Base-by-base conservation (phyloP, 1,140 invertebrate genomes). In the Drusus annulatus region DNA sequence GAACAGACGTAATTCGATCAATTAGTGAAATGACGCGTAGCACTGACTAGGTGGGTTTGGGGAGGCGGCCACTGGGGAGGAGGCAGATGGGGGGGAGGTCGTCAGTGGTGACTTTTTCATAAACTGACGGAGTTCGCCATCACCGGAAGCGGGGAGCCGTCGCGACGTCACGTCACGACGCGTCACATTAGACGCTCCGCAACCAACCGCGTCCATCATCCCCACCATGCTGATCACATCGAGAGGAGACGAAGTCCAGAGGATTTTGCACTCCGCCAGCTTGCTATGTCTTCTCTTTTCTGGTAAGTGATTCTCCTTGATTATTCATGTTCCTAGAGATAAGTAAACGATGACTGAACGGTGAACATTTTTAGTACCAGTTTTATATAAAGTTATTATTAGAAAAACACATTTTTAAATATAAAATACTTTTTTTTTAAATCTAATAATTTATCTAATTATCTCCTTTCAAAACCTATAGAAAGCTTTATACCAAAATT, bases 11-110 rank as follows among this genome's bases (percentile, higher is more conserved):
- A 76, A 76, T 60, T 76, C 54, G 54, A 76, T 76, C 73, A 76
- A 76, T 76, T 76, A 76, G 73, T 60, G 73, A 76, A 76, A 76
- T 76, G 73, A 76, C 73, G 73, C 73, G 56, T 25, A 62, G 17
- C 19, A 16, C 25, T 58, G 54, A 28, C 25, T 17, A 21, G 73
- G 23, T 13, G 25, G 28, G 73, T 21, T 19, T 25, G 56, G 73
- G 73, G n/a, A 21, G 31, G 52, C 3, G 19, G 52, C 16, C 8
- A n/a, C 56, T 4, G n/a, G 50, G 10, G 5, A 28, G 71, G 68
- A 10, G 31, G 31, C 19, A 16, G 19, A 17, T 23, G 8, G 56
- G 17, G 7, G 17, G 56, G 0, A 60, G 3, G 36, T 21, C n/a
- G 56, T 60, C 17, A 23, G 56, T 17, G 19, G 23, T 45, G 10